A percentile compares a stretch with the other conserved stretches of the same genome.
phyloP scores from a whole-genome alignment of 2,113 vertebrate species.

The Saiga tatarica region DNA sequence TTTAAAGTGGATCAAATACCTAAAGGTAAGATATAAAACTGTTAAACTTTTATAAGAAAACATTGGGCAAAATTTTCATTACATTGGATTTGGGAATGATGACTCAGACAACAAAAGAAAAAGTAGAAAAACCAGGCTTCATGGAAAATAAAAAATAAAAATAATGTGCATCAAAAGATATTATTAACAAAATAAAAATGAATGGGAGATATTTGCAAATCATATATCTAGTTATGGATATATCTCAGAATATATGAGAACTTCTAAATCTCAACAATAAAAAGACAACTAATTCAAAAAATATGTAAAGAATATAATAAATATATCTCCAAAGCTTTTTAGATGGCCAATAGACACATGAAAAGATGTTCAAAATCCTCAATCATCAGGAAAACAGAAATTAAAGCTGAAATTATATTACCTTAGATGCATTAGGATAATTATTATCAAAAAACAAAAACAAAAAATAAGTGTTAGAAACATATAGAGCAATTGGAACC shows the following conservation, averaged over 20 bases:
- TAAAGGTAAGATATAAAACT: not conserved
- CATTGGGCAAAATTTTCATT: not conserved
- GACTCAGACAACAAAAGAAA: not conserved
- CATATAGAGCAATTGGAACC: no score
- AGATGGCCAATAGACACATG: not conserved
- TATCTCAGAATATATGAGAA: not conserved
- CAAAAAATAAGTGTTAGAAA: not conserved
- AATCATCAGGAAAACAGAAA: not conserved
- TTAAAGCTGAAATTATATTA: not conserved
- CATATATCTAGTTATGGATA: not conserved
- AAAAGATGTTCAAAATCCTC: not conserved
- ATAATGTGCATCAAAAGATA: not conserved
- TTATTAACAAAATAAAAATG: not conserved
- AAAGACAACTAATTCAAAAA: not conserved
- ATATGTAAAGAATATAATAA: not conserved
- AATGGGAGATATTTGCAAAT: not conserved
- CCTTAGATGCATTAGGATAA: not conserved
- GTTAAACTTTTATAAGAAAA: not conserved
- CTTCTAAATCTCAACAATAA: not conserved
- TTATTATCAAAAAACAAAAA: not conserved
- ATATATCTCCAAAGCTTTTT: not conserved
- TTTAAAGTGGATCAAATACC: not conserved
- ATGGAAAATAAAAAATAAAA: not conserved
- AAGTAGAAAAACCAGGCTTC: not conserved
- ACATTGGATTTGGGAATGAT: not conserved